Evolutionary conservation across 2,888 invertebrate genomes (phyloP).

Genomic region (Xanthia togata): DNA sequence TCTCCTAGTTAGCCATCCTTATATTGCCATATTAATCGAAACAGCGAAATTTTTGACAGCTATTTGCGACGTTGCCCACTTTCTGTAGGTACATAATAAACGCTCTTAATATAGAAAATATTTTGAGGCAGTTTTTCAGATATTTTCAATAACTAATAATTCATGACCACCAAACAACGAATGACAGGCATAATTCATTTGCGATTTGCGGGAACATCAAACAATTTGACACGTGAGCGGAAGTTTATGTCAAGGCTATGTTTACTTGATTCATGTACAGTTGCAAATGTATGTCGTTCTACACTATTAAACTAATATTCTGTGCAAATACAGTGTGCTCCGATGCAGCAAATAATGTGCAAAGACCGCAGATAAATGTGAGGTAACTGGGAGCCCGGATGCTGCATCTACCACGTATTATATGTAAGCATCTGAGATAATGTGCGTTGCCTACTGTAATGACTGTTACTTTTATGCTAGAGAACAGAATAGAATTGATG

Average conservation of each 20-base stretch:
- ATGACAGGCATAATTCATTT: not conserved
- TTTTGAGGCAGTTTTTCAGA: not conserved
- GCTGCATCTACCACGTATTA: constrained; percentile 33
- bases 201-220: not conserved
- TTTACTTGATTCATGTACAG: constrained; percentile 16
- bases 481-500: not conserved
- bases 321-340: constrained; percentile 13
- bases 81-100: too few species aligned
- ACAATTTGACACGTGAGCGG: constrained; percentile 24
- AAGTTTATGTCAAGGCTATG: constrained; percentile 19
- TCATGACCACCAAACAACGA: not conserved
- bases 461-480: constrained; percentile 22
- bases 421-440: constrained; percentile 13
- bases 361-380: constrained; percentile 39
- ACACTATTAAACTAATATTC: constrained; percentile 38
- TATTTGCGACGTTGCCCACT: too few species aligned
- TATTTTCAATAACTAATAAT: not conserved
- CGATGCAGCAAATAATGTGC: constrained; percentile 48
- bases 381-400: constrained; percentile 43
- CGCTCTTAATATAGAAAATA: too few species aligned
- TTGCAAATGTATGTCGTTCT: constrained; percentile 39
- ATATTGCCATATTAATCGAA: too few species aligned
- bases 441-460: constrained; percentile 21
- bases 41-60: too few species aligned
- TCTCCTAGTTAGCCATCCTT: too few species aligned